Base-by-base conservation (phyloP, 2,113 vertebrate genomes). In the Ginglymostoma cirratum region DNA sequence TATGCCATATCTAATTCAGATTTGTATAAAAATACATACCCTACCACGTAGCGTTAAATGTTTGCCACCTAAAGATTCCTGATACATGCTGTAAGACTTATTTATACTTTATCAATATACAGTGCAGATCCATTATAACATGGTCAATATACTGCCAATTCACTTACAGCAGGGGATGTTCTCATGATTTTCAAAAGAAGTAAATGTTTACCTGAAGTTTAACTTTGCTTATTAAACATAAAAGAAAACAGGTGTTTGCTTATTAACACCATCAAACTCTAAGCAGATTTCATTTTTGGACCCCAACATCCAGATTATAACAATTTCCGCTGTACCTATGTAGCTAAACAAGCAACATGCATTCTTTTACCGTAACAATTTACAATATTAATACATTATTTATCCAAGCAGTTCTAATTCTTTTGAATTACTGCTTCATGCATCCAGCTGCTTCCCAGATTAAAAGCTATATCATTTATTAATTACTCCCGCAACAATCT, bases 21-120 rank as follows among this genome's bases (percentile, higher is more conserved):
- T 66, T 66, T 66, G 30, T 23, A 93, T 38, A 21, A 17, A 93
- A 93, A 34, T 8, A 66, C 61, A 66, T 66, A 7, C 52, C 34
- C 30, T 34, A 65, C 1, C 65, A 65, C 5, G n/a, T 65, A n/a
- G 17, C n/a, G 34, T 19, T 93, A 93, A 93, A 66, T 34, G 5
- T 93, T 93, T 38, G n/a, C 19, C 89, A 92, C 52, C 30, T n/a
- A 66, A 93, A 90, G 14, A 90, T 90, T 90, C 52, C 24, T 89
- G 72, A 78, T n/a, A 34, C 34, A n/a, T 3, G 34, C 52, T 27
- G 21, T 86, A 14, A 92, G 27, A 30, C 45, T 65, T 92, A n/a
- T 30, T 89, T 92, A 0, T 66, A n/a, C 1, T 92, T 92, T 92
- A 92, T 92, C 34, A 92, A 65, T 90, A 55, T 92, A 66, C 7